These are phyloP conservation scores for Thumatha senex DNA, from an alignment of 2,888 invertebrate species.

Conservation along the genomic window DNA sequence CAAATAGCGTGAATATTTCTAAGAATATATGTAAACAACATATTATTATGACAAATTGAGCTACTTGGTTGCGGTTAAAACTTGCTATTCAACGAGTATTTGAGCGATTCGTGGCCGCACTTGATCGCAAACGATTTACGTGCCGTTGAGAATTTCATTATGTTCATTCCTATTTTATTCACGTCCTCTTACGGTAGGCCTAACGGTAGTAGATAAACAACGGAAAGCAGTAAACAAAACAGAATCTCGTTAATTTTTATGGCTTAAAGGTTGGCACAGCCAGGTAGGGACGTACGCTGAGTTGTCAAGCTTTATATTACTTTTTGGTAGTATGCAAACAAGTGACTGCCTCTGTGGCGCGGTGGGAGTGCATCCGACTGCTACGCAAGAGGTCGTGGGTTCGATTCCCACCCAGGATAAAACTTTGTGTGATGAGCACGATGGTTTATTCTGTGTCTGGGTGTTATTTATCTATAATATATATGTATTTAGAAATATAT, in stretches of 20 bases:
- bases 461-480: too few species aligned
- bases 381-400: too few species aligned
- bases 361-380: too few species aligned
- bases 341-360: too few species aligned
- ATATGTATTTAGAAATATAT: too few species aligned
- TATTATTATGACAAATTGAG: too few species aligned
- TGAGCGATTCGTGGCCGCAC: not conserved
- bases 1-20: too few species aligned
- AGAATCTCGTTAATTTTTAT: slow-evolving; percentile 1
- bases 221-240: not conserved
- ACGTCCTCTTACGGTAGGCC: not conserved
- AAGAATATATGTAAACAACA: too few species aligned
- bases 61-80: not conserved
- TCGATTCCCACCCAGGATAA: too few species aligned
- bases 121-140: slow-evolving; percentile 3
- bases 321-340: too few species aligned
- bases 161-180: slow-evolving; percentile 1
- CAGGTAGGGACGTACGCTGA: not conserved
- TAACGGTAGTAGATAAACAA: not conserved
- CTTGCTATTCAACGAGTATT: not conserved
- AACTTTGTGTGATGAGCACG: too few species aligned
- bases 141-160: slow-evolving; percentile 6
- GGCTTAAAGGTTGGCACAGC: not conserved
- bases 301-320: not conserved
- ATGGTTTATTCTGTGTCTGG: too few species aligned